These are phyloP conservation scores for Chionodraco myersi DNA, from an alignment of 2,113 vertebrate genomes.

Conservation along the genomic window DNA sequence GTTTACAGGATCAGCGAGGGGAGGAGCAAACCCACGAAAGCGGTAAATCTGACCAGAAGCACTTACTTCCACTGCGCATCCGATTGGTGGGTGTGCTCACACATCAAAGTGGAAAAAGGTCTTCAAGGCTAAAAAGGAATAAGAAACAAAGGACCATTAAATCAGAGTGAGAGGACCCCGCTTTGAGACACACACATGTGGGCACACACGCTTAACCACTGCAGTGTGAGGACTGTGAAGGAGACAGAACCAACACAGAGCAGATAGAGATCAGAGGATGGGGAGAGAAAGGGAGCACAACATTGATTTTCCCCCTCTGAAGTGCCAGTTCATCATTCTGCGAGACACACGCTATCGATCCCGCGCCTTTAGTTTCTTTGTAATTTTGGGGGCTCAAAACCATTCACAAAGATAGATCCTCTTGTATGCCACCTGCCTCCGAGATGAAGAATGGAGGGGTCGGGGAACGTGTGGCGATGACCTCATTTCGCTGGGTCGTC, in stretches of 20 bases:
- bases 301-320: conserved; percentile 83
- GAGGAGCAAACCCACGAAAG: conserved; percentile 37
- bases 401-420: conserved; percentile 79
- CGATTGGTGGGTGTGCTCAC: conserved; percentile 71
- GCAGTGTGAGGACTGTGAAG: conserved; percentile 34
- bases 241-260: conserved; percentile 45
- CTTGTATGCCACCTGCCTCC: conserved; percentile 59
- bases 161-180: conserved; percentile 54
- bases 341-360: conserved; percentile 82
- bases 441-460: conserved; percentile 73
- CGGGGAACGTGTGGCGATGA: conserved; percentile 68
- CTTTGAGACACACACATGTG: conserved; percentile 25
- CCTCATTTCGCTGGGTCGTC: conserved; percentile 68
- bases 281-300: conserved; percentile 36
- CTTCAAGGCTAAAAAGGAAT: conserved; percentile 74
- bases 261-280: conserved; percentile 31
- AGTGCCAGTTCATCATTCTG: conserved; percentile 86
- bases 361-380: conserved; percentile 84
- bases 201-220: conserved; percentile 42
- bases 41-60: conserved; percentile 76
- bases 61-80: conserved; percentile 82
- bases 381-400: conserved; percentile 83
- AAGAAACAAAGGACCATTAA: conserved; percentile 76
- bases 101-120: conserved; percentile 77
- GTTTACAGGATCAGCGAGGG: conserved; percentile 32